Base-by-base conservation (phyloP, 1,140 invertebrate species). In the Drosophila saltans region DNA sequence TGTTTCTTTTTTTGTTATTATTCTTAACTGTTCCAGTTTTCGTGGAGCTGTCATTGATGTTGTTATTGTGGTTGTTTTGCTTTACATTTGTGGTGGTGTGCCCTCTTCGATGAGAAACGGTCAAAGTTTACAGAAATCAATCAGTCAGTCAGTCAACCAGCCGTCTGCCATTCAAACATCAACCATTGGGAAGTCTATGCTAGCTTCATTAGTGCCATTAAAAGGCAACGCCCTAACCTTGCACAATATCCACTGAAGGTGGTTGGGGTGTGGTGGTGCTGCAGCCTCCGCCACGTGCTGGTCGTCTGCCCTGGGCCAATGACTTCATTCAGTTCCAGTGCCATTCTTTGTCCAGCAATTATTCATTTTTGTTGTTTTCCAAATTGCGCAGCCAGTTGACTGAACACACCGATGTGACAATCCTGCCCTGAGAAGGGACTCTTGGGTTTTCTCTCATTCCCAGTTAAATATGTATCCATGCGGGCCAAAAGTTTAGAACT, bases 81-180 rank as follows among this genome's bases (percentile, higher is more conserved):
- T 69, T 73, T 66, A 72, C 56, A 68, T 81, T 81, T 63, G 55
- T 16, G n/a, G 11, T 26, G 16, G 16, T 16, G 16, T 16, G 10
- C 30, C 61, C 24, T 30, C 58, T 41, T 8, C 40, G 75, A 82
- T 69, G 79, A 40, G 66, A 68, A 75, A 55, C 67, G 73, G 80
- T 89, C 84, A 88, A 68, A 88, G 83, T 83, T 86, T 78, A 89
- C 80, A 83, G 69, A 80, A 89, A 89, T 88, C 83, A 88, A 88
- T 88, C 83, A 82, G 69, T 72, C 57, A 69, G 62, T 72, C 57
- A 21, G 16, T 8, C 45, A 48, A 5, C 6, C 16, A 24, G 45
- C 10, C 2, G 41, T 43, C 59, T 59, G 45, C 30, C 41, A 64
- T 64, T 26, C n/a, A 36, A 45, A 30, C 48, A 26, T 30, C 33